Conservation (phyloP, 2,113 vertebrate genomes). For the Gavia stellata region DNA sequence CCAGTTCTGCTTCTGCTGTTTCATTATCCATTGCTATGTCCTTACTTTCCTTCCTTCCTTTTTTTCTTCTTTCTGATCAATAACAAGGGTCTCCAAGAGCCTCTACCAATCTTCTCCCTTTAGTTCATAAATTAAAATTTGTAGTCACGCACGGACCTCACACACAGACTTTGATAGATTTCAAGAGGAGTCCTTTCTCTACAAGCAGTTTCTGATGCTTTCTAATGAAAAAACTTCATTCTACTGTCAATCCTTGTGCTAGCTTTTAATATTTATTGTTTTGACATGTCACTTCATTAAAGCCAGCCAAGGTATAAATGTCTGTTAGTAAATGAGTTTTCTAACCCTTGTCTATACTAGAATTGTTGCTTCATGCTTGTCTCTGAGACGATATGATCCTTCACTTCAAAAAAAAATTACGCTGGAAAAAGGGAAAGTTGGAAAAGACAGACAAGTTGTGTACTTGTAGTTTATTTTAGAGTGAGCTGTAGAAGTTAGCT, state of each 20-base stretch:
- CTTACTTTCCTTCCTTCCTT: neutral
- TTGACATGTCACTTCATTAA: neutral
- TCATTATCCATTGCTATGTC: neutral
- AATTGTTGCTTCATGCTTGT: neutral
- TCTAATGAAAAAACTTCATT: neutral
- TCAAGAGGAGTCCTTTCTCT: neutral
- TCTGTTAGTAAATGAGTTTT: neutral
- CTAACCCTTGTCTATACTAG: neutral
- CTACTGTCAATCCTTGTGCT: neutral
- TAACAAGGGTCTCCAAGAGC: neutral
- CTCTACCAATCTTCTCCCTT: neutral
- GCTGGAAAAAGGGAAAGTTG: neutral
- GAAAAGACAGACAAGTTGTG: neutral
- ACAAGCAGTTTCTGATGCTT: neutral
- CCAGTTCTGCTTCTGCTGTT: neutral
- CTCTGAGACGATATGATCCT: neutral
- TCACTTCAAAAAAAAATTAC: neutral
- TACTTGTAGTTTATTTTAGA: neutral
- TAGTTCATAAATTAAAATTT: conserved; percentile 2
- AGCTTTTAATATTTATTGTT: neutral
- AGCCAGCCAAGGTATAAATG: neutral
- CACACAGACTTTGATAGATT: neutral
- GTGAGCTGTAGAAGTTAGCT: neutral
- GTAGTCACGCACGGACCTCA: neutral
- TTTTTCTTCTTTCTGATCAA: neutral